Evolutionary conservation across 2,888 invertebrate species (phyloP).

Genomic region (Mactromeris polynyma): DNA sequence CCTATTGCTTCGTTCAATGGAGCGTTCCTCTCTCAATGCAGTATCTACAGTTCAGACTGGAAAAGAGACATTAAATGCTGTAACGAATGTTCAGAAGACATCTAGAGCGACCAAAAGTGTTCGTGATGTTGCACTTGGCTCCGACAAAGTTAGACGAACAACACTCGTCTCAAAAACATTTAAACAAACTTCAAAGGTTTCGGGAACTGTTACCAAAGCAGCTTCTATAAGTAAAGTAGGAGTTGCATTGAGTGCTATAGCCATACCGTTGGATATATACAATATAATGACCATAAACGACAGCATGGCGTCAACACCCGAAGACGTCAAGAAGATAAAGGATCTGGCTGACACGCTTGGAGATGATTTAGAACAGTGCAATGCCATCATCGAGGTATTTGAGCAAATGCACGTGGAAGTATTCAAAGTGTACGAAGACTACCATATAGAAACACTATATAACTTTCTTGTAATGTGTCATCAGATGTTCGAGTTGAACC

Average conservation of each 20-base stretch:
- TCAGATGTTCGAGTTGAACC: background rate
- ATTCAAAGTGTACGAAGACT: background rate
- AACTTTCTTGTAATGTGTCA: slow-evolving; percentile 8
- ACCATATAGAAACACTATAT: background rate
- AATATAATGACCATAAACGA: background rate
- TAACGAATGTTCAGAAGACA: background rate
- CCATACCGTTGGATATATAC: slow-evolving; percentile 18
- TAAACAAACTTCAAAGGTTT: background rate
- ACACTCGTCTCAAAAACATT: background rate
- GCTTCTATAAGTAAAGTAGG: slow-evolving; percentile 26
- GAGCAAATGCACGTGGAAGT: background rate
- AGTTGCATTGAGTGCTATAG: background rate
- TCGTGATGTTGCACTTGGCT: background rate
- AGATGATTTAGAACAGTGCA: background rate
- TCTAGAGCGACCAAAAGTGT: background rate
- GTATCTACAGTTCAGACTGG: background rate
- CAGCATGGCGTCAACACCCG: background rate
- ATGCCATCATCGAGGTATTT: background rate
- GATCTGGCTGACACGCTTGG: background rate
- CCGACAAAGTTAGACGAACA: background rate
- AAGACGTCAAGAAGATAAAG: slow-evolving; percentile 4
- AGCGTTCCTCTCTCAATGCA: background rate
- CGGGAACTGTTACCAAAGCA: background rate
- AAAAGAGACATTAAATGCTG: background rate
- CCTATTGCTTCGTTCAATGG: background rate